Evolutionary conservation across 2,888 invertebrate species (phyloP), one percentile per base, ranked within the genome.

Genomic region (Marasmarcha lunaedactyla): DNA sequence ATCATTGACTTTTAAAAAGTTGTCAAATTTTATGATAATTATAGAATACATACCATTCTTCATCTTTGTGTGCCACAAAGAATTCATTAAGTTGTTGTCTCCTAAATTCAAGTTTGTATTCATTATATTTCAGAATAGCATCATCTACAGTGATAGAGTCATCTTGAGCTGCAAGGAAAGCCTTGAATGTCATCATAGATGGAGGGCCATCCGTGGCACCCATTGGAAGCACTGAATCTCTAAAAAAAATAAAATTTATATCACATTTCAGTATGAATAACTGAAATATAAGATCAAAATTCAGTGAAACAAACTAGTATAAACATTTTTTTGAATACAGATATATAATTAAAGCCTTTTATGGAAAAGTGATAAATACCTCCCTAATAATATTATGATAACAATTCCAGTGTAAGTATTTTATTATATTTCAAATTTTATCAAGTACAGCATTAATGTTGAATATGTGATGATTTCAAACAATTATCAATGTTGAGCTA

Each of bases 51-150:
- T 88, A 98, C 99, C 99, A 99, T 90, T 99, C 99, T 78, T 99
- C 98, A 63, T 99, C 98, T 83, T 99, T 99, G 85, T 99, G 99
- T 35, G 94, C 93, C 57, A 98, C 92, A 84, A 99, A 99, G 85
- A 99, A 99, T 71, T 98, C 97, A 79, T 97, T 97, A 41, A 98
- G 88, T 71, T 98, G 98, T 67, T 97, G 96, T 39, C 95, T 87
- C 58, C 94, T 92, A 73, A 98, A 99, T 60, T 99, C 98, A 59
- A 95, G 84, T 78, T 99, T 99, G 84, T 99, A 99, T 64, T 98
- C 98, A 74, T 96, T 97, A 83, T 98, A 99, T 67, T 97, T 97
- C 60, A 91, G 90, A 49, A 98, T 90, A 1, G 97, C 97, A 65
- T 98, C 98, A 49, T 97, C 95, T 54, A 98, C 98, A 27, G 97